Percentiles rank a stretch among this genome's conserved stretches.
Evolutionary conservation across 2,113 vertebrate species (phyloP).

Genomic region (Pedetes capensis): DNA sequence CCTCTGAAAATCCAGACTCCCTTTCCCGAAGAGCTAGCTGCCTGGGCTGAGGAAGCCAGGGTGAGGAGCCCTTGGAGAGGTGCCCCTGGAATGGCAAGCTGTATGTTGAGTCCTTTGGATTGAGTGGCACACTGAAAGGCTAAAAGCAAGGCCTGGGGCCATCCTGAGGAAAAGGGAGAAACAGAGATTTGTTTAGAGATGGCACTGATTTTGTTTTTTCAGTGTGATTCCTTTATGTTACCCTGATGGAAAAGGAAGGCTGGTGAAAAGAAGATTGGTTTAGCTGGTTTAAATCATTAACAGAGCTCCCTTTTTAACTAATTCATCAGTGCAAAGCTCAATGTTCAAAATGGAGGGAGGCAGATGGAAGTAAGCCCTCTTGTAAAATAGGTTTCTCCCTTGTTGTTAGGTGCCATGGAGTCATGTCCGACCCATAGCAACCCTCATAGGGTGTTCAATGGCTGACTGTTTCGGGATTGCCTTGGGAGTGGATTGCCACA

Average conservation of each 20-base stretch:
- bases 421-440: no score
- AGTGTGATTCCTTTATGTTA: background rate
- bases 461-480: no score
- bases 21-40: background rate
- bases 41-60: background rate
- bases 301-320: conserved; percentile 5
- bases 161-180: background rate
- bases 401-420: no score
- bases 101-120: background rate
- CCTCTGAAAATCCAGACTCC: conserved; percentile 14
- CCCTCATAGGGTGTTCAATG: no score
- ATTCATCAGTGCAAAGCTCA: conserved; percentile 3
- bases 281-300: conserved; percentile 41
- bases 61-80: background rate
- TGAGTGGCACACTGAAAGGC: background rate
- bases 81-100: background rate
- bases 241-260: background rate
- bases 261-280: conserved; percentile 19
- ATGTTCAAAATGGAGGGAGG: background rate
- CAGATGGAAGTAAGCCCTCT: background rate
- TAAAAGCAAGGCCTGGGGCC: background rate
- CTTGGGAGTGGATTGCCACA: no score
- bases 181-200: background rate
- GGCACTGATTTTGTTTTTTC: background rate
- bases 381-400: background rate